phyloP scores from a whole-genome alignment of 2,113 vertebrate species.

The Oncorhynchus keta region DNA sequence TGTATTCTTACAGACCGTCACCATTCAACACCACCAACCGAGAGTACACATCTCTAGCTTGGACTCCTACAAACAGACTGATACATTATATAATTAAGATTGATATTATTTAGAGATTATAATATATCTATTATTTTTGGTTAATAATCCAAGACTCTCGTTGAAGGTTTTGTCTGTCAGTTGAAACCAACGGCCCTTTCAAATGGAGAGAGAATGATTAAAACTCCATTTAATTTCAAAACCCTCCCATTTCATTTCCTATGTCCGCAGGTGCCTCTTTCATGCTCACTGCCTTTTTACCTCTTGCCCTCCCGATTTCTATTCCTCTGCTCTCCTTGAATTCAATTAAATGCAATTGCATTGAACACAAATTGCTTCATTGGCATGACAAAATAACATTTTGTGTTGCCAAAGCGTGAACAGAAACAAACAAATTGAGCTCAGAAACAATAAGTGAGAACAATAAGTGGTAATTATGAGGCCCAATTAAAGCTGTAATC shows the following conservation, averaged over 20 bases:
- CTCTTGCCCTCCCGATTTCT: constrained; percentile 12
- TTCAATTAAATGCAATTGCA: constrained; percentile 60
- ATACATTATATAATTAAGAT: constrained; percentile 34
- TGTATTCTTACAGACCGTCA: neutral
- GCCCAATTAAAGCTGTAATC: constrained; percentile 64
- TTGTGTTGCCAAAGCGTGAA: constrained; percentile 56
- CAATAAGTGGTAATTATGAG: constrained; percentile 62
- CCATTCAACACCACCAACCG: too few relatives aligned
- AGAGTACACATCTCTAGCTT: neutral
- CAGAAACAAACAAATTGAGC: constrained; percentile 71
- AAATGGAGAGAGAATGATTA: constrained; percentile 25
- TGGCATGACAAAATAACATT: constrained; percentile 64
- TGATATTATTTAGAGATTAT: neutral
- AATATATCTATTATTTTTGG: constrained; percentile 47
- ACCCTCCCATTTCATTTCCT: constrained; percentile 15
- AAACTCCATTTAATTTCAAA: constrained; percentile 39
- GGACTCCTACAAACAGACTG: neutral
- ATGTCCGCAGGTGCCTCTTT: constrained; percentile 38
- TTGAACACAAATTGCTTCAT: constrained; percentile 51
- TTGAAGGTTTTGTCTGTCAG: constrained; percentile 14
- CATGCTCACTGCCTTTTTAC: constrained; percentile 1
- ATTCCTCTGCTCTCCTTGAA: constrained; percentile 37
- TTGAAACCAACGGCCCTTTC: constrained; percentile 25
- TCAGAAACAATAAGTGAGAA: constrained; percentile 62
- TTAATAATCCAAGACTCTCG: constrained; percentile 55